Percentiles rank a stretch among this genome's conserved stretches.
phyloP scores from a whole-genome alignment of 2,797 vertebrate species.

The Pangasius djambal region DNA sequence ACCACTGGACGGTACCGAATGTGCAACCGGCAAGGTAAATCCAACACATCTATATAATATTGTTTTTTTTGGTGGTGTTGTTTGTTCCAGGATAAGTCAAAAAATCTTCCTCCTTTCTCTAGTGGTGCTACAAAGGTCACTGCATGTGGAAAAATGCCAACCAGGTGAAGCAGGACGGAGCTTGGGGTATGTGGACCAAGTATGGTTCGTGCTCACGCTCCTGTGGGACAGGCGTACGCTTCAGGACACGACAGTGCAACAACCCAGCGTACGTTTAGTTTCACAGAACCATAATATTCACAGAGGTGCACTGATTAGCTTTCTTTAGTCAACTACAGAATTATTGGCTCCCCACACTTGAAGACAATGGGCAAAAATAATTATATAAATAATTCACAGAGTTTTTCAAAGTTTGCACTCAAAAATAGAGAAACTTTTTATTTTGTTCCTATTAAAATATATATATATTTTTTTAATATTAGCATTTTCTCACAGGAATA shows the following conservation, averaged over 20 bases:
- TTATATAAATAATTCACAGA: background rate
- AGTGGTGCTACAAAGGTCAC: conserved; percentile 99
- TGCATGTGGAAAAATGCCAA: conserved; percentile 98
- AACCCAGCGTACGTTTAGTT: conserved; percentile 85
- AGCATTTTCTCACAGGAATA: background rate
- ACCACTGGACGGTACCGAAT: conserved; percentile 94
- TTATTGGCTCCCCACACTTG: background rate
- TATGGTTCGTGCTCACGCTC: conserved; percentile 92
- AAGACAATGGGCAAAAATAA: background rate
- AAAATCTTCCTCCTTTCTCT: background rate
- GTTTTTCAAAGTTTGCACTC: background rate
- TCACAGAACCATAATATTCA: background rate
- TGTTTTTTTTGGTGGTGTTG: background rate
- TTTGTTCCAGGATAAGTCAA: background rate
- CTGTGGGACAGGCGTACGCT: conserved; percentile 91
- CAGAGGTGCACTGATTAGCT: background rate
- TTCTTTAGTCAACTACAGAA: background rate
- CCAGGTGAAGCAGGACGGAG: conserved; percentile 91
- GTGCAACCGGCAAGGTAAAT: conserved; percentile 89
- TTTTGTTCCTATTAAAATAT: background rate
- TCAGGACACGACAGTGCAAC: conserved; percentile 93
- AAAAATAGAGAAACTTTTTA: background rate
- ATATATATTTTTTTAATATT: background rate
- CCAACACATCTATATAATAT: background rate
- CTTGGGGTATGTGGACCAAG: conserved; percentile 92